These are phyloP conservation scores for Melikaiella ostensackeni DNA, from an alignment of 2,888 invertebrate genomes.

Conservation along the genomic window DNA sequence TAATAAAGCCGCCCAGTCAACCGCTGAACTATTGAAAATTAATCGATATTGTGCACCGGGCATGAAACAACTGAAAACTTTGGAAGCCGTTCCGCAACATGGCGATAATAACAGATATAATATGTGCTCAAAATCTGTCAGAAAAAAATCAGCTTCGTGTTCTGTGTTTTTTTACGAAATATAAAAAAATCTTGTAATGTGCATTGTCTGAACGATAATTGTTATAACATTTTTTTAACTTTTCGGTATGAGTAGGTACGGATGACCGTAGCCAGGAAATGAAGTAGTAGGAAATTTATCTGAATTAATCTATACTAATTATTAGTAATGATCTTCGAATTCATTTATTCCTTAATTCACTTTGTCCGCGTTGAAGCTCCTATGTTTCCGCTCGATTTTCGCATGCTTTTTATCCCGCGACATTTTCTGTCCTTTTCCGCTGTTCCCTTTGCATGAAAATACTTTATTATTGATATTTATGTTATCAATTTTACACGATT, in stretches of 20 bases:
- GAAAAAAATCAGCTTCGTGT: not conserved
- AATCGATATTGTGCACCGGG: not conserved
- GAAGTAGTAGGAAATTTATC: not conserved
- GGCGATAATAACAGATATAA: not conserved
- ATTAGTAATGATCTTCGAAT: too few relatives aligned
- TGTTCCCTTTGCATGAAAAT: too few relatives aligned
- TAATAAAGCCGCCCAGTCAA: not conserved
- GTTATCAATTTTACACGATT: too few relatives aligned
- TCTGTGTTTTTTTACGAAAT: not conserved
- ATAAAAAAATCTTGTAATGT: not conserved
- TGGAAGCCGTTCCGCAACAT: not conserved
- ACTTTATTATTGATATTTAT: too few relatives aligned
- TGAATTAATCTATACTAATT: too few relatives aligned
- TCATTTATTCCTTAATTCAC: too few relatives aligned
- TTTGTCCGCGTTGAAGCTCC: too few relatives aligned
- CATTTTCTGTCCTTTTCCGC: too few relatives aligned
- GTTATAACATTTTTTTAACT: too few relatives aligned
- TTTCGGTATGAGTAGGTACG: not conserved
- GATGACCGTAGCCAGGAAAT: not conserved
- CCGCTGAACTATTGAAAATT: not conserved
- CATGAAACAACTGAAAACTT: constrained; percentile 7
- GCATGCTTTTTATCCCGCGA: too few relatives aligned
- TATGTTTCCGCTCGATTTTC: too few relatives aligned
- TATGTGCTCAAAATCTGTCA: not conserved
- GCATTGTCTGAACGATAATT: not conserved